Evolutionary conservation across 2,888 invertebrate species (phyloP), one percentile per base, ranked within the genome.

Genomic region (Petrolisthes cinctipes): DNA sequence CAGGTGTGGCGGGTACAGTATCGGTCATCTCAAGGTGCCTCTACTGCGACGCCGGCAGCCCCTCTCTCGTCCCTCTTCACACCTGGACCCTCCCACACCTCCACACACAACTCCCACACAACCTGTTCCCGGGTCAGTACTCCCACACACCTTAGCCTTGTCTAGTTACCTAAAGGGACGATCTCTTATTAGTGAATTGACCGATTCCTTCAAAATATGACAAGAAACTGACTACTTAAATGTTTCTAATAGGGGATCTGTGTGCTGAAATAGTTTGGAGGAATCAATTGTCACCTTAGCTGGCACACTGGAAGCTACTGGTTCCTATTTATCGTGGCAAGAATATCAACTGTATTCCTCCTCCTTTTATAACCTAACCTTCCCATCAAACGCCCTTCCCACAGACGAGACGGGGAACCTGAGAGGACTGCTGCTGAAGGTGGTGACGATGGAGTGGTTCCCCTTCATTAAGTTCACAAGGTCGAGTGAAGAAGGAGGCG

Each of bases 391-490:
- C 9, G 11, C 9, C 3, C 61, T 61, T 61, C 61, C 51, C 54
- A 51, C 85, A 87, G 88, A 85, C 6, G 81, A 85, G 73, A 76
- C 84, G n/a, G 5, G 56, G 37, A 83, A 79, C 56, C 85, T 88
- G 83, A n/a, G 85, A 4, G 88, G 89, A 53, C 83, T 88, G 54
- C 37, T 14, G 53, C 83, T 89, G 75, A 61, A 78, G 11, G 56
- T 89, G n/a, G 89, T 89, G 53, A 71, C 87, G 61, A 85, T 89
- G 87, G 75, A 82, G 75, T 89, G 89, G 89, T 88, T 85, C 71
- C 89, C 89, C 6, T 78, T 85, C 75, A 85, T 85, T 37, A 37
- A 76, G 23, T 81, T 82, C 57, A 9, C 37, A 4, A 14, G 76
- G 51, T 20, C 20, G 37, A 82, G 68, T 9, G n/a, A 75, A 4